phyloP scores from a whole-genome alignment of 2,113 vertebrate genomes.

The Brachyhypopomus occidentalis region DNA sequence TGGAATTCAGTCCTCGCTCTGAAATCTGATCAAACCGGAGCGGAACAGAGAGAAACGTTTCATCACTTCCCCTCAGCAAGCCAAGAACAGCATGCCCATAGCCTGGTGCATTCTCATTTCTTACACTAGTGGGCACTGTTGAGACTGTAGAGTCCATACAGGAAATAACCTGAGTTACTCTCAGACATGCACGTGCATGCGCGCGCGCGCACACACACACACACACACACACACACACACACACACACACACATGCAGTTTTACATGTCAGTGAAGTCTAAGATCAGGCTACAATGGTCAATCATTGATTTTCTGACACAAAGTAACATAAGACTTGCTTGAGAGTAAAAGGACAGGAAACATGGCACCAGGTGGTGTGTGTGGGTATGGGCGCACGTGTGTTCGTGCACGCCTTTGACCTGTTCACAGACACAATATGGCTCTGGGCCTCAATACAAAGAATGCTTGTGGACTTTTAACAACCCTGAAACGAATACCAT shows the following conservation, averaged over 20 bases:
- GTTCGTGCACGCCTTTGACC: constrained; percentile 16
- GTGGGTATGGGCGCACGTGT: neutral
- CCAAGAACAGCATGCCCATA: constrained; percentile 21
- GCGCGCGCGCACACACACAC: too few relatives aligned
- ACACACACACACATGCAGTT: constrained; percentile 20
- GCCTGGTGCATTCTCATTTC: constrained; percentile 26
- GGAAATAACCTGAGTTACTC: constrained; percentile 27
- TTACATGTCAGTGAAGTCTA: neutral
- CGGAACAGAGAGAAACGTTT: constrained; percentile 24
- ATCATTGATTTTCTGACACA: constrained; percentile 31
- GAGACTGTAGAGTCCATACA: neutral
- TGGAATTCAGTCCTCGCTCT: constrained; percentile 25
- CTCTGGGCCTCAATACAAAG: neutral
- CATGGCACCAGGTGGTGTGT: neutral
- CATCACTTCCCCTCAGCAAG: constrained; percentile 13
- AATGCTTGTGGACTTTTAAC: neutral
- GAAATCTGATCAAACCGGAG: constrained; percentile 44
- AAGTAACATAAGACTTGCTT: neutral
- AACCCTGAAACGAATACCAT: constrained; percentile 13
- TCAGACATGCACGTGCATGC: too few relatives aligned
- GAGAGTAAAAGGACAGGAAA: constrained; percentile 7
- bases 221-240: neutral
- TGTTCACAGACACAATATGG: constrained; percentile 4
- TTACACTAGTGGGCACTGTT: constrained; percentile 48
- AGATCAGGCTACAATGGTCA: constrained; percentile 17